A percentile compares a stretch with the other conserved stretches of the same genome.
These are phyloP conservation scores for Leptinotarsa undecemlineata DNA, from an alignment of 1,140 invertebrate species.

Conservation along the genomic window DNA sequence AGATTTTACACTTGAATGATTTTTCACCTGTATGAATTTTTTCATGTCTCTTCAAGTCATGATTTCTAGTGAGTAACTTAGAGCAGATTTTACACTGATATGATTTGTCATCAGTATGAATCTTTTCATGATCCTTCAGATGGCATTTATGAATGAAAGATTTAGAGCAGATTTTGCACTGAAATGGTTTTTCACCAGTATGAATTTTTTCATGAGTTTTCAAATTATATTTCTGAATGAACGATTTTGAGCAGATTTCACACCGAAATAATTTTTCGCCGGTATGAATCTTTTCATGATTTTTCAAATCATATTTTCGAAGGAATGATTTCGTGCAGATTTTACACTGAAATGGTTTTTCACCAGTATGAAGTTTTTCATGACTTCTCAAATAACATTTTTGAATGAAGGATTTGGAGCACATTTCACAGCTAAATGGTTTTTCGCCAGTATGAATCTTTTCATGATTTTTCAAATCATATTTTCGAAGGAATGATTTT, in stretches of 20 bases:
- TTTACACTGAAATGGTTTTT: conserved; percentile 11
- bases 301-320: conserved; percentile 35
- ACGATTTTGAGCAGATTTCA: conserved; percentile 46
- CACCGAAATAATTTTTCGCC: conserved; percentile 50
- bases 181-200: conserved; percentile 38
- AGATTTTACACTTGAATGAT: conserved; percentile 2
- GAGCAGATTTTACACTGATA: conserved; percentile 46
- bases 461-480: conserved; percentile 49
- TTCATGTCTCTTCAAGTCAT: conserved; percentile 29
- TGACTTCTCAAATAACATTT: not conserved
- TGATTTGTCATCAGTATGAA: conserved; percentile 35
- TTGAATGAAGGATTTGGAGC: conserved; percentile 60
- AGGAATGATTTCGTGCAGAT: conserved; percentile 1
- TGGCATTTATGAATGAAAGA: conserved; percentile 44
- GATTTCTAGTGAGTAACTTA: conserved; percentile 46
- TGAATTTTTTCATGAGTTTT: conserved; percentile 46
- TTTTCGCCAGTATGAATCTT: conserved; percentile 67
- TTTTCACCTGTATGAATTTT: not conserved
- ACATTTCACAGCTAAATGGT: conserved; percentile 68
- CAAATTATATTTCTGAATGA: conserved; percentile 47
- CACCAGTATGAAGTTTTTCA: not conserved
- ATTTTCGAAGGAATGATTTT: conserved; percentile 48
- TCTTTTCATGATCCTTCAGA: conserved; percentile 25
- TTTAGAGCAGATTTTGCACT: conserved; percentile 46
- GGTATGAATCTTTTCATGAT: conserved; percentile 50